Evolutionary conservation across 2,797 vertebrate species (phyloP), one percentile per base, ranked within the genome.

Genomic region (Danio aesculapii): DNA sequence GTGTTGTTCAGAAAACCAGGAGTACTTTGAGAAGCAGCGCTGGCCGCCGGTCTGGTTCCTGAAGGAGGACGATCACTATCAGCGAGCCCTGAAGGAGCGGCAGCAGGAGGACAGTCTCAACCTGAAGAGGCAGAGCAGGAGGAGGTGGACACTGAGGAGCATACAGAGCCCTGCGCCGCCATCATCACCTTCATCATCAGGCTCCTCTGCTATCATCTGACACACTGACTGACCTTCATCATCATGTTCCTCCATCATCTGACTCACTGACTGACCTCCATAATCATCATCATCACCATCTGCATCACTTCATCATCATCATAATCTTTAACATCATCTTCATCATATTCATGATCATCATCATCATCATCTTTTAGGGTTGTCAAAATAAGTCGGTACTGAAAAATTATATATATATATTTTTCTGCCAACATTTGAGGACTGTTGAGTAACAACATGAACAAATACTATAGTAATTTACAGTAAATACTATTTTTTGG

Each of bases 21-120:
- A 87, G 0, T 89, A 93, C 81, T 94, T 92, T 0, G 93, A 94
- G 86, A 88, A 89, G 68, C 86, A 89, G 53, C 93, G 93, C 67
- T 94, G 93, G 93, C 93, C 93, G 0, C 93, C 93, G 0, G 85
- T 94, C 44, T 94, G 93, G 93, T 94, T 91, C 86, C 91, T 94
- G 81, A 94, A 94, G 86, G 93, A 93, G 84, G 93, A 94, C 58
- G 93, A 94, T 43, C 89, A 91, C 73, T 94, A 92, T 87, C 87
- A 89, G 85, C 92, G 92, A 83, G 88, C 88, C 16, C 86, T 86
- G 84, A 93, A 90, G 84, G 93, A 93, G 85, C 88, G 92, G 0
- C 90, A 91, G 61, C 86, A 87, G 0, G 92, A 93, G 84, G 91
- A 93, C 80, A 90, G 91, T 73, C 81, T 89, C 17, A 83, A 89